These are phyloP conservation scores for Gymnoscopelus braueri DNA, from an alignment of 2,797 vertebrate species.

Conservation along the genomic window DNA sequence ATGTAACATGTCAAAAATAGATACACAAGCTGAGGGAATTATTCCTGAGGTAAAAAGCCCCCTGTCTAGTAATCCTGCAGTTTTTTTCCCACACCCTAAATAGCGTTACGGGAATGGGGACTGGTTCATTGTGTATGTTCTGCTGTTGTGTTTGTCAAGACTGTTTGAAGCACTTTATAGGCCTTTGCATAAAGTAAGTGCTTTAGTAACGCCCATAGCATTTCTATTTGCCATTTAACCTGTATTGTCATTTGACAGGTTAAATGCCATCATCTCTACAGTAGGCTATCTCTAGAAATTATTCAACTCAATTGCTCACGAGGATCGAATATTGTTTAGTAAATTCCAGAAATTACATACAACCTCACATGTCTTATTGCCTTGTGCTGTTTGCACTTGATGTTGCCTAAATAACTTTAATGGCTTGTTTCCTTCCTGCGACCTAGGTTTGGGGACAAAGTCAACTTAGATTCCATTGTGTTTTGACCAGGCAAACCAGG, in stretches of 20 bases:
- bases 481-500: constrained; percentile 49
- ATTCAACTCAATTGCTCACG: neutral
- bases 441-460: constrained; percentile 43
- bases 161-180: constrained; percentile 51
- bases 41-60: constrained; percentile 63
- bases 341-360: neutral
- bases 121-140: constrained; percentile 59
- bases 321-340: constrained; percentile 3
- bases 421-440: constrained; percentile 51
- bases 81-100: constrained; percentile 65
- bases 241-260: neutral
- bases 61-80: constrained; percentile 41
- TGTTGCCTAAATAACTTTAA: constrained; percentile 46
- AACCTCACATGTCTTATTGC: constrained; percentile 11
- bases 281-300: constrained; percentile 1
- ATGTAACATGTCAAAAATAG: constrained; percentile 87
- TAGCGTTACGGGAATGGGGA: constrained; percentile 44
- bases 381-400: constrained; percentile 40
- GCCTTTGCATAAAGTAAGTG: constrained; percentile 21
- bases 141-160: constrained; percentile 47
- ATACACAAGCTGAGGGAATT: constrained; percentile 65
- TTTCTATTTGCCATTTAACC: neutral
- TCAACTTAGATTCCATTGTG: constrained; percentile 39
- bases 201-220: neutral
- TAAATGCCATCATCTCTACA: neutral